A percentile compares a stretch with the other conserved stretches of the same genome.
phyloP scores from a whole-genome alignment of 2,113 vertebrate species.

The Fulmarus glacialis region DNA sequence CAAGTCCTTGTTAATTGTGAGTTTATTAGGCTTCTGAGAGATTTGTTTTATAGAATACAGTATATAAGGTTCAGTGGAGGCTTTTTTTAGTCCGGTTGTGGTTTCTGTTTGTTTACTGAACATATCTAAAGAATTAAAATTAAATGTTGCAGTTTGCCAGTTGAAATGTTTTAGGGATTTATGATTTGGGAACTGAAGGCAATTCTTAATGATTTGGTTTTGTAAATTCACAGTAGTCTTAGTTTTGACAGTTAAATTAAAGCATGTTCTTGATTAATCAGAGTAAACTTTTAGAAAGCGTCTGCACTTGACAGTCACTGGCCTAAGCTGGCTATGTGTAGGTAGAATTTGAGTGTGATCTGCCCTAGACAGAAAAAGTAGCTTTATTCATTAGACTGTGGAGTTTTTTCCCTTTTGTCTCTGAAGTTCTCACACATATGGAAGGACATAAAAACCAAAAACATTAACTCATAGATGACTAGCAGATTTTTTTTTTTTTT shows the following conservation, averaged over 20 bases:
- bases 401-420: background rate
- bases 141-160: background rate
- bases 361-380: background rate
- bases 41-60: background rate
- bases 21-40: background rate
- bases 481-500: background rate
- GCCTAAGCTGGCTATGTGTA: background rate
- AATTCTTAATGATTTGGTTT: background rate
- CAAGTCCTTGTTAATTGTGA: background rate
- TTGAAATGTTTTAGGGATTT: background rate
- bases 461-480: background rate
- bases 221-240: background rate
- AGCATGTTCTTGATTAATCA: background rate
- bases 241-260: background rate
- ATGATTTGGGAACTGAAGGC: background rate
- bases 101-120: background rate
- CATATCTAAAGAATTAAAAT: background rate
- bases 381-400: background rate
- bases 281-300: background rate
- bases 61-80: background rate
- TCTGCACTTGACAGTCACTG: background rate
- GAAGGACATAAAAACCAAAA: background rate
- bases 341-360: background rate
- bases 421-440: background rate
- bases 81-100: background rate